A percentile compares a stretch with the other conserved stretches of the same genome.
Evolutionary conservation across 2,797 vertebrate genomes (phyloP).

Genomic region (Synanceia verrucosa): DNA sequence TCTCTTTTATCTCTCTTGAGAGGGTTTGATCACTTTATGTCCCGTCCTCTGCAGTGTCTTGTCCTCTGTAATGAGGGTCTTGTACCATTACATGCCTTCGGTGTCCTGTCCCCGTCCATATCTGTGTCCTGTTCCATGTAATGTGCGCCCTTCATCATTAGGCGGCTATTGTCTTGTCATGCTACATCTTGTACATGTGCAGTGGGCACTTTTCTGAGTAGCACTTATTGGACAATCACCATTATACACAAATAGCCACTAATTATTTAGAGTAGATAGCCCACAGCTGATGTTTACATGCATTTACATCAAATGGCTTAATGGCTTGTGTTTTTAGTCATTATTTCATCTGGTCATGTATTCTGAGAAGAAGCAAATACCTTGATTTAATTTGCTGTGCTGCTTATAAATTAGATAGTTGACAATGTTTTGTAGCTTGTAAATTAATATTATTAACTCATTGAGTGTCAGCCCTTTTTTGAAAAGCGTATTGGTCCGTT

Average conservation of each 20-base stretch:
- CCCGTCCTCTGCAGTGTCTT: slow-evolving; percentile 64
- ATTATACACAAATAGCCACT: neutral
- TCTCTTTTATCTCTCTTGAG: slow-evolving; percentile 75
- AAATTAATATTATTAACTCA: neutral
- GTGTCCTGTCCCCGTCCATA: slow-evolving; percentile 55
- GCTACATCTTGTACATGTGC: slow-evolving; percentile 35
- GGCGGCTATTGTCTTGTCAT: slow-evolving; percentile 59
- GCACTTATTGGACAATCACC: slow-evolving; percentile 28
- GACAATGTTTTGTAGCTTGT: neutral
- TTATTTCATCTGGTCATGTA: neutral
- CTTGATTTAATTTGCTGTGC: neutral
- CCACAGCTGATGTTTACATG: neutral
- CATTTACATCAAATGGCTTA: neutral
- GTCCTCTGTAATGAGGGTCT: slow-evolving; percentile 69
- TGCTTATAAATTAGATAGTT: no score
- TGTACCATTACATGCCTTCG: slow-evolving; percentile 56
- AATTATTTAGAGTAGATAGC: neutral
- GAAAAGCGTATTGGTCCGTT: no score
- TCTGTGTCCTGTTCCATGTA: slow-evolving; percentile 54
- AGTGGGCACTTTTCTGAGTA: slow-evolving; percentile 37
- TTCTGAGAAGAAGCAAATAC: neutral
- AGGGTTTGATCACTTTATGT: slow-evolving; percentile 68
- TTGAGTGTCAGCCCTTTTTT: no score
- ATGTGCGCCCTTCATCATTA: slow-evolving; percentile 72
- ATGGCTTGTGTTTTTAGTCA: neutral